phyloP scores from a whole-genome alignment of 2,113 vertebrate genomes.

The Triplophysa rosa region DNA sequence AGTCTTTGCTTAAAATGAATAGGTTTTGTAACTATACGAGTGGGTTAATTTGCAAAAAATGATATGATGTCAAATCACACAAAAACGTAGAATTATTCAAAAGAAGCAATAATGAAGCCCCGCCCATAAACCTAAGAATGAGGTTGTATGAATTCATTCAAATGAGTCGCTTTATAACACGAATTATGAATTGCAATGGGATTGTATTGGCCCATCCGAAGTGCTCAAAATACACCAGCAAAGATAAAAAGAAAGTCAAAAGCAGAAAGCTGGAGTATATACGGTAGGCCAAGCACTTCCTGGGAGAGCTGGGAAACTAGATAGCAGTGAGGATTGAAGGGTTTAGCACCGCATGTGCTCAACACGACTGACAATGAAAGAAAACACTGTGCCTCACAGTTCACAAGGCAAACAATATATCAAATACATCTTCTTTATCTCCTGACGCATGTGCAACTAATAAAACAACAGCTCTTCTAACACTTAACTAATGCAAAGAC shows the following conservation, averaged over 20 bases:
- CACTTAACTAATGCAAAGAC: slow-evolving; percentile 27
- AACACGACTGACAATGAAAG: slow-evolving; percentile 30
- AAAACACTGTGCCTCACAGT: slow-evolving; percentile 1
- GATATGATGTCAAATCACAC: no score
- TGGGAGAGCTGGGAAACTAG: background rate
- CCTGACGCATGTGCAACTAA: background rate
- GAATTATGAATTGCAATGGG: no score
- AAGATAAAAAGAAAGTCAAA: background rate
- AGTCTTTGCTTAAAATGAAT: no score
- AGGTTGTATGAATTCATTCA: no score
- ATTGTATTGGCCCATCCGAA: background rate
- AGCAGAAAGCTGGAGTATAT: background rate
- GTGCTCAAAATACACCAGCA: background rate
- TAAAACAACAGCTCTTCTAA: slow-evolving; percentile 18
- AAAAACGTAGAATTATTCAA: no score
- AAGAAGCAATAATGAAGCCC: no score
- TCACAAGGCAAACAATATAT: background rate
- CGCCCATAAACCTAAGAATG: no score
- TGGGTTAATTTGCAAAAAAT: no score
- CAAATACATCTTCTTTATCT: background rate
- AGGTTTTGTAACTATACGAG: no score
- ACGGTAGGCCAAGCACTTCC: background rate
- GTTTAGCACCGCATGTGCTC: slow-evolving; percentile 5
- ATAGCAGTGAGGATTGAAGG: slow-evolving; percentile 3
- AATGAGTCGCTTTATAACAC: no score